Base-by-base conservation (phyloP, 2,797 vertebrate species). In the Nasua narica region DNA sequence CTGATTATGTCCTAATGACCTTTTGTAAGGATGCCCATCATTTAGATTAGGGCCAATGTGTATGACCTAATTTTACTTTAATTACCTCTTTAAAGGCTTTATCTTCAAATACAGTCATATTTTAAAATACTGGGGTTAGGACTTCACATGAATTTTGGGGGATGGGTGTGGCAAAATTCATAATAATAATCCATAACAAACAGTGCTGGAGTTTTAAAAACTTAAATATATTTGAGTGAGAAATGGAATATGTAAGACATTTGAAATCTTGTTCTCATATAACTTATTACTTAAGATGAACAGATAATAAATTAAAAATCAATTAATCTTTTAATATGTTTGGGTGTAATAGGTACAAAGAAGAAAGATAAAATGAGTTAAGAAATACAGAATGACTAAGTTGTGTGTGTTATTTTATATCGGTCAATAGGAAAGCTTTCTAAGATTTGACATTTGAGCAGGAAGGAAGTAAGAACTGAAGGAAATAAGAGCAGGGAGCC, bases 161-260 rank as follows among this genome's bases (percentile, higher is more conserved):
- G 27, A 7, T 70, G 21, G 67, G 7, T 37, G 10, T 23, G 21
- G 16, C 23, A 78, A 10, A 60, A 25, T 54, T 87, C 27, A 81
- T 67, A 67, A 67, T 60, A 60, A 60, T 35, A 67, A 29, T 16
- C 29, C 7, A 32, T 93, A 70, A 43, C 65, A 90, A 67, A 29
- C 29, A 74, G 6, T 78, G 11, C 7, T 95, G 50, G 27, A 67
- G 74, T 77, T 96, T 82, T 91, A 94, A 91, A 93, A 90, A 19
- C 19, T 54, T 74, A 50, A 89, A 87, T 69, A 27, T 84, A 65
- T 81, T 79, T 32, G 10, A 85, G 21, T 89, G 54, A 85, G 35
- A 96, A 21, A 89, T 19, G 29, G 23, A 32, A 35, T 78, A 60
- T 78, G 14, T 72, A 77, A 81, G n/a, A 93, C 23, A 67, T 52